Base-by-base conservation (phyloP, 2,888 invertebrate genomes). In the Mantis religiosa region DNA sequence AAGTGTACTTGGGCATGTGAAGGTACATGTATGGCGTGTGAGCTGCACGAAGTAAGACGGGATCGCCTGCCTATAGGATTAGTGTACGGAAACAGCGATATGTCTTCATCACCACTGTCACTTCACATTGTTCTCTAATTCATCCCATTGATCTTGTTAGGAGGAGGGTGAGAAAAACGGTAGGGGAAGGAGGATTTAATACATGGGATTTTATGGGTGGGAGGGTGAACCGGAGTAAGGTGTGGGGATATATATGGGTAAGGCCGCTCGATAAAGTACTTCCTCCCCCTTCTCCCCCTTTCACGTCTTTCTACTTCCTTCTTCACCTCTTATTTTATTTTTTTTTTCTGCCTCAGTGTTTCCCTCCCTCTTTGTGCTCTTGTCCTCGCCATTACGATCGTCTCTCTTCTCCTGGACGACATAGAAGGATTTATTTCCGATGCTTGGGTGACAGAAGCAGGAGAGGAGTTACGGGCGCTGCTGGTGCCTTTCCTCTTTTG, bases 81-180 rank as follows among this genome's bases (percentile, higher is more conserved):
- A 87, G 88, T 71, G 81, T 82, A 81, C 88, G 89, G 89, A 89
- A 89, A 86, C 86, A 82, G 89, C 86, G 85, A 89, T 89, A 83
- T 86, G 89, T 89, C 89, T 89, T 89, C 89, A 89, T 89, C 89
- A 89, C 89, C 28, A 86, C 89, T 89, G 89, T 89, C 89, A 89
- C 86, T 82, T 82, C 28, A 30, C 86, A 89, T 89, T 89, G 89
- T 89, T 89, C 89, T 86, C 89, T 89, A 89, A 89, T 89, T 89
- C 89, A 84, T 89, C 89, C 84, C 89, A 89, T 89, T 89, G 89
- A 89, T 89, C 89, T 89, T 89, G 89, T 89, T 86, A 85, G 85
- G 81, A 85, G 88, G 47, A 15, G 34, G 85, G 84, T 25, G 30
- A 54, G 84, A 41, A 84, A 47, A 54, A 81, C n/a, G 88, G 34